A percentile compares a stretch with the other conserved stretches of the same genome.
phyloP scores from a whole-genome alignment of 2,113 vertebrate species.

The Dicerorhinus sumatrensis region DNA sequence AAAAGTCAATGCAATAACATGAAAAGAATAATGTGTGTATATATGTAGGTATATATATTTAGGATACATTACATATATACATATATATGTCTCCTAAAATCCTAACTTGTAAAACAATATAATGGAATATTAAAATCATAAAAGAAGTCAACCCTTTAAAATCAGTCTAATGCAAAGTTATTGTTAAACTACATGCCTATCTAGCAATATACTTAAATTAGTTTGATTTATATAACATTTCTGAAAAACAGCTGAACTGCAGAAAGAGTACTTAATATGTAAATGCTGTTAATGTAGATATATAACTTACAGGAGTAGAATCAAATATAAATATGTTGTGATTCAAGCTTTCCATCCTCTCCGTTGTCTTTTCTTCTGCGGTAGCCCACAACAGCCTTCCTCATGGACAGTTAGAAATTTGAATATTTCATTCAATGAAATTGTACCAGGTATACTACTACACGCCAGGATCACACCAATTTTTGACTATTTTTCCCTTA shows the following conservation, averaged over 20 bases:
- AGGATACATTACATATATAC: background rate
- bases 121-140: background rate
- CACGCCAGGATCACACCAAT: background rate
- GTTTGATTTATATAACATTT: background rate
- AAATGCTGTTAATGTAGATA: background rate
- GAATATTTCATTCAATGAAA: background rate
- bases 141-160: background rate
- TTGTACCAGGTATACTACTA: background rate
- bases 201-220: background rate
- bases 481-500: background rate
- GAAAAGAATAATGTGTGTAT: background rate
- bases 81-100: background rate
- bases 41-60: background rate
- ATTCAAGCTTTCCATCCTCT: background rate
- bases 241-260: background rate
- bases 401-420: background rate
- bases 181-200: background rate
- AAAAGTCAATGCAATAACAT: conserved; percentile 2
- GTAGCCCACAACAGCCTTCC: background rate
- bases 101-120: background rate
- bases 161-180: background rate
- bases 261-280: background rate
- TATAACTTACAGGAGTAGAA: background rate
- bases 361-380: background rate
- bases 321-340: background rate